Evolutionary conservation across 1,140 invertebrate genomes (phyloP), one percentile per base, ranked within the genome.

Genomic region (Nasonia giraulti): DNA sequence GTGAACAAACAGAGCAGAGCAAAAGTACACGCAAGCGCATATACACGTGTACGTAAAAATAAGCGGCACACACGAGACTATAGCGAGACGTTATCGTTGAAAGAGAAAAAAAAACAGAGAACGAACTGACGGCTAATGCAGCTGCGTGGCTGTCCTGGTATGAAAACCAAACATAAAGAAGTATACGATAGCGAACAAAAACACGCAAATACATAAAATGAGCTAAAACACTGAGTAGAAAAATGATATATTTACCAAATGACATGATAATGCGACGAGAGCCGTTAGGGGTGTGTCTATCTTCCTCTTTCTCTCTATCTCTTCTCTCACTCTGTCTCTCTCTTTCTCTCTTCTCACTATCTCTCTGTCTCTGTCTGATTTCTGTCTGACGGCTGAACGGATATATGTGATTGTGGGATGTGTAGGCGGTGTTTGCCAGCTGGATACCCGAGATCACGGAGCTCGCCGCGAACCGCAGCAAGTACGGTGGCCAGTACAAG

Each of bases 381-480:
- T 79, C 44, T 68, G 89, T 92, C 89, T 92, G 89, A 93, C 90
- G 91, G 91, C 89, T 62, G 55, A 92, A 91, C 89, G 91, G 90
- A 92, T 93, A 31, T 86, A 92, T 93, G 37, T 86, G 89, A 92
- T 93, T 94, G 92, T 94, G 93, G 92, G 93, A 94, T 95, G 95
- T 80, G 78, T 97, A 98, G 97, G 97, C 97, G 95, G 97, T 99
- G 95, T 99, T 99, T 96, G 98, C 98, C 95, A 99, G 97, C 96
- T 99, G 97, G 97, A 98, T 99, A 94, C 98, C 98, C 93, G 98
- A 99, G 96, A 99, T 99, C 95, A 98, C 97, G 94, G 98, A 99
- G 95, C 97, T 99, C 94, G 97, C 98, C 94, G 98, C 98, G 93
- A 97, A 98, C 95, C 96, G 98, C 93, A 96, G 97, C 95, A 99